Base-by-base conservation (phyloP, 2,113 vertebrate genomes). In the Paracanthobrama guichenoti region DNA sequence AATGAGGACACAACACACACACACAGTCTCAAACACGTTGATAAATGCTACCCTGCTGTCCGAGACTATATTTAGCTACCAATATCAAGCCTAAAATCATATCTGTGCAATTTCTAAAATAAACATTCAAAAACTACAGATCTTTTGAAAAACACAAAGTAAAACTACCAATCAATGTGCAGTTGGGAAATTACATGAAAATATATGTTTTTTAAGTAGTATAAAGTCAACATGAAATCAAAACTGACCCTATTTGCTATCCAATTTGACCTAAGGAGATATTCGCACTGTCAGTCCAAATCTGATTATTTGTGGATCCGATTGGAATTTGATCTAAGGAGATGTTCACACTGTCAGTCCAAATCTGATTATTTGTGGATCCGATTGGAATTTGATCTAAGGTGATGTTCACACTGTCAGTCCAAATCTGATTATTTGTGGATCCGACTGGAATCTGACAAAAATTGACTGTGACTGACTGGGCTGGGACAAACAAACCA, bases 1-100 rank as follows among this genome's bases (percentile, higher is more conserved):
- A 82, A 44, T 28, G 48, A 55, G n/a, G 48, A 48, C 72, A 44
- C 50, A 59, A 72, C 79, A 55, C 39, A 67, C 82, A 86, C 74
- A 86, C 59, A 79, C 55, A 14, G 44, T 18, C 74, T 62, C 74
- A n/a, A 22, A 24, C 9, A 48, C 6, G 20, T 35, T 53, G 46
- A 31, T 76, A 35, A 60, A 75, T 28, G n/a, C 22, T 50, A 84
- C 24, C 31, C 39, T 50, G 48, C 44, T 62, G 71, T 44, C 81
- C 20, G 66, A 46, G 22, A 44, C 76, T 79, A 62, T 12, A 44
- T 79, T 79, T 62, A 79, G 57, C 55, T 62, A 44, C 20, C 6
- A 39, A 16, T 62, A 62, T 46, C 39, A 79, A 72, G n/a, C 35
- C 76, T 62, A 44, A 62, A 79, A 60, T 44, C 13, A 44, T 13